phyloP scores from a whole-genome alignment of 2,797 vertebrate genomes.

The Spinus olivaceus region DNA sequence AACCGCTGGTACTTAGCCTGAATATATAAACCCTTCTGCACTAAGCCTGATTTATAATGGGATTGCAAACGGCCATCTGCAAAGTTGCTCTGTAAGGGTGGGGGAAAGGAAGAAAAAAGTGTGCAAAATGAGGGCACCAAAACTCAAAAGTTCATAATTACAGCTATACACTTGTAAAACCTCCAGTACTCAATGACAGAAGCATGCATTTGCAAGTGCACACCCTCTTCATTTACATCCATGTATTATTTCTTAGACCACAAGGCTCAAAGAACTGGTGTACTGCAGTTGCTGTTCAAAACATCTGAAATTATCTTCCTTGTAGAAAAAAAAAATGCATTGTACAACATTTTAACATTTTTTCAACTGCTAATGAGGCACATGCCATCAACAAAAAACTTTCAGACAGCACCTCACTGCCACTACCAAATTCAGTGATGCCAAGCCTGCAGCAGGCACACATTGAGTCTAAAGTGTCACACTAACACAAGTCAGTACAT shows the following conservation, averaged over 20 bases:
- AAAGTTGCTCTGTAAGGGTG: conserved; percentile 65
- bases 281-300: neutral
- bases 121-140: neutral
- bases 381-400: neutral
- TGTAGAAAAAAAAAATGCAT: neutral
- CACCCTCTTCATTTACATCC: neutral
- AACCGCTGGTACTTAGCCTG: conserved; percentile 79
- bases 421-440: neutral
- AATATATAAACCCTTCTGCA: conserved; percentile 76
- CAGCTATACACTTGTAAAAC: neutral
- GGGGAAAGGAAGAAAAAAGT: neutral
- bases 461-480: neutral
- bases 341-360: neutral
- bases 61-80: conserved; percentile 64
- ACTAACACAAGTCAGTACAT: neutral
- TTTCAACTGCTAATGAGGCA: neutral
- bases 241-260: neutral
- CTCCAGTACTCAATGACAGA: neutral
- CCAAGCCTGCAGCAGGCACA: neutral
- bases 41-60: conserved; percentile 70
- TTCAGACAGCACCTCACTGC: neutral
- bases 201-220: neutral
- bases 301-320: neutral
- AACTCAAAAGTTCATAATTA: neutral
- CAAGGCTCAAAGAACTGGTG: neutral